These are phyloP conservation scores for Thinocorus orbignyianus DNA, from an alignment of 2,113 vertebrate genomes.

Conservation along the genomic window DNA sequence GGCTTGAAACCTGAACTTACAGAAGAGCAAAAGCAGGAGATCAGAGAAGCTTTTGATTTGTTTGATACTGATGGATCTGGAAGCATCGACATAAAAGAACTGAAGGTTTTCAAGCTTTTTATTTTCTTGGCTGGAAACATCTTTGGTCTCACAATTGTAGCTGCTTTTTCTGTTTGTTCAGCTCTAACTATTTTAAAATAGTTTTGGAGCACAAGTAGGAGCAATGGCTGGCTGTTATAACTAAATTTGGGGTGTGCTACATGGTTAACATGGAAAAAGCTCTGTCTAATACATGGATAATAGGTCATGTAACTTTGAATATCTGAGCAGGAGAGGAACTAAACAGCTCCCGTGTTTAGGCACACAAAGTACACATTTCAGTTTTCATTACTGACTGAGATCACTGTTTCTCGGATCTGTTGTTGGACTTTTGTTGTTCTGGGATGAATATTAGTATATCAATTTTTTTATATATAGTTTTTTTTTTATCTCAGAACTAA, in stretches of 20 bases:
- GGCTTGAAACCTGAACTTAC: slow-evolving; percentile 82
- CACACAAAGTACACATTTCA: background rate
- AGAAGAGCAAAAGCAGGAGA: slow-evolving; percentile 91
- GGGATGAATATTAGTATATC: background rate
- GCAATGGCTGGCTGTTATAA: background rate
- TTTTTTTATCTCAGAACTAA: background rate
- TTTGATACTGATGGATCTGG: slow-evolving; percentile 91
- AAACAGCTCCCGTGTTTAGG: background rate
- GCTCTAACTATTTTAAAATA: background rate
- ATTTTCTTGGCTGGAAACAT: background rate
- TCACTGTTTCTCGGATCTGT: background rate
- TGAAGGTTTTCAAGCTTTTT: slow-evolving; percentile 80
- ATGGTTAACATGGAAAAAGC: background rate
- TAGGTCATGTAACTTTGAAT: background rate
- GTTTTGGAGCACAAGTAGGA: background rate
- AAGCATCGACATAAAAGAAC: slow-evolving; percentile 89
- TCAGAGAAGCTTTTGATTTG: slow-evolving; percentile 92
- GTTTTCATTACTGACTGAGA: background rate
- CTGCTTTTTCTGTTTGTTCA: background rate
- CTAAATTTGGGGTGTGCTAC: background rate
- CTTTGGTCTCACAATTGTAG: background rate
- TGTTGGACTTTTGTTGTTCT: background rate
- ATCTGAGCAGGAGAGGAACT: background rate
- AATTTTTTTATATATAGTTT: background rate
- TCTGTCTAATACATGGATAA: background rate